Evolutionary conservation across 2,888 invertebrate species (phyloP), one percentile per base, ranked within the genome.

Genomic region (Aphidoletes aphidimyza): DNA sequence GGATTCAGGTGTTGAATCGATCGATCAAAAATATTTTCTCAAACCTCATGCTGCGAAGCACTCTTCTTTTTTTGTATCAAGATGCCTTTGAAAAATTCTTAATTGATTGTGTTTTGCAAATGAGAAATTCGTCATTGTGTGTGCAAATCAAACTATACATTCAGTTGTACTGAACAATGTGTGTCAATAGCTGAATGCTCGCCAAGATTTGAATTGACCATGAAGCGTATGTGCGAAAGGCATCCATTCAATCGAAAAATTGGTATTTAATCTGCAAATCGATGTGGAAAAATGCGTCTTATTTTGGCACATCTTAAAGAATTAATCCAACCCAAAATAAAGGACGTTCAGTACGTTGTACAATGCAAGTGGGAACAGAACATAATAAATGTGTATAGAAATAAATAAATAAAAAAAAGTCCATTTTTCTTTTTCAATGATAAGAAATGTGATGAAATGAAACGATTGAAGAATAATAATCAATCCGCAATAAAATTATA

Each of bases 401-500:
- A 54, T n/a, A 5, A 54, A 26, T 54, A 2, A 22, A 22, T 54
- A 3, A 6, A 47, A 26, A 54, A n/a, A 22, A n/a, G 34, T 69
- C 69, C 69, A 69, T 69, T 69, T 26, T 69, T 34, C 69, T 69
- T 69, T 42, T 69, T 26, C 26, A 69, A 69, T 69, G 69, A 69
- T 69, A 34, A 69, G 69, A 69, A 69, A 69, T 69, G 34, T 34
- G 69, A 69, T 69, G 69, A 30, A 30, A 69, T 19, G 19, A n/a
- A 69, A 69, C 69, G 69, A 69, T 69, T 69, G 69, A 69, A 69
- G 69, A 69, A 69, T 69, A 69, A 69, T 69, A 69, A 69, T 69
- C 69, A 69, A 69, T 69, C 30, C 34, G 34, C 69, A 69, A 69
- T 69, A 69, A 69, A 69, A 69, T 69, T 69, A 69, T 69, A 69